Percentiles rank a stretch among this genome's conserved stretches.
These are phyloP conservation scores for Aurelia sp. DNA, from an alignment of 30 jellyfish, hydroid and myxozoan genomes.

Conservation along the genomic window DNA sequence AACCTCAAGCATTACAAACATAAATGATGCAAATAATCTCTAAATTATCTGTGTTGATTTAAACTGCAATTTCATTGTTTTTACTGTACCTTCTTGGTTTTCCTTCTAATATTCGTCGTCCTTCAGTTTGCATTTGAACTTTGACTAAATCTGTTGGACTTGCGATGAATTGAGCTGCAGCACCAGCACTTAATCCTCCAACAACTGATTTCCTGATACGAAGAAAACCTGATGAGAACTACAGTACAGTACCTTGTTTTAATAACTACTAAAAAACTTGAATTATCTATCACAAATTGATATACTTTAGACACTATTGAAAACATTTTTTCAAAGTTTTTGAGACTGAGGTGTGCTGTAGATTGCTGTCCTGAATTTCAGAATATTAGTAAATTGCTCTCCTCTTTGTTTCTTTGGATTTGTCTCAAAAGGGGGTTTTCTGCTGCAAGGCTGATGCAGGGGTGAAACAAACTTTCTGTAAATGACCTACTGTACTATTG, in stretches of 20 bases:
- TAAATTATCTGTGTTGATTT: neutral
- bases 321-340: neutral
- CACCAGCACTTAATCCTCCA: conserved; percentile 95
- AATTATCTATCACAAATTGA: neutral
- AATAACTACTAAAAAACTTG: neutral
- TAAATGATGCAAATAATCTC: neutral
- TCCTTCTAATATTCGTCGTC: conserved; percentile 83
- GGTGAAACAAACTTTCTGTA: too few relatives aligned
- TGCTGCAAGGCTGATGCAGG: too few relatives aligned
- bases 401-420: too few relatives aligned
- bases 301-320: neutral
- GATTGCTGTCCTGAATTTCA: too few relatives aligned
- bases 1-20: too few relatives aligned
- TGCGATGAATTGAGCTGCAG: conserved; percentile 95
- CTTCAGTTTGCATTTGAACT: conserved; percentile 98
- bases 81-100: conserved; percentile 63
- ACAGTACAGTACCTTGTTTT: too few relatives aligned
- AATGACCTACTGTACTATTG: too few relatives aligned
- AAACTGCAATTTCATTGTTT: neutral
- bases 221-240: neutral
- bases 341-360: neutral
- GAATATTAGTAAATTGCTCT: too few relatives aligned
- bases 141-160: conserved; percentile 96
- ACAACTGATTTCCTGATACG: conserved; percentile 78
- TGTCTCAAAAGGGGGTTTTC: too few relatives aligned